Percentiles rank a stretch among this genome's conserved stretches.
Evolutionary conservation across 23 tunicate genomes (phyloP).

Genomic region (Styela plicata): DNA sequence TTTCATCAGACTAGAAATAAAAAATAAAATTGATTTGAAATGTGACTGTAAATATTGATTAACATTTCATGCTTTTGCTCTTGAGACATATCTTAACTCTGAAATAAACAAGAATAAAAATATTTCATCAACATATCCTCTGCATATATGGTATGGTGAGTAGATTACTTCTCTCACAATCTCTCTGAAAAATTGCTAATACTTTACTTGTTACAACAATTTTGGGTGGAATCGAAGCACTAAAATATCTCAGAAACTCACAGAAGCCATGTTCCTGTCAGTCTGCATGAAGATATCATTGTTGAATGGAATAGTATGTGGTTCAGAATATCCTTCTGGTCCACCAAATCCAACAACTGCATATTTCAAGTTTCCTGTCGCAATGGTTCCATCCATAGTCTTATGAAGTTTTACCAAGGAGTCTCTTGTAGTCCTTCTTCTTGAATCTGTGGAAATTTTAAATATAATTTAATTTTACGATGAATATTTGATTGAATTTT

Average conservation of each 20-base stretch:
- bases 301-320: constrained; percentile 59
- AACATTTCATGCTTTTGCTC: not conserved
- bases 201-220: too few relatives aligned
- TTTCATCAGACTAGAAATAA: constrained; percentile 12
- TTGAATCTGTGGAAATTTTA: constrained; percentile 5
- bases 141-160: too few relatives aligned
- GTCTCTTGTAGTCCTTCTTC: constrained; percentile 29
- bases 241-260: too few relatives aligned
- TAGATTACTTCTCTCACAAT: too few relatives aligned
- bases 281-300: constrained; percentile 14
- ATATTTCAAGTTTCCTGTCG: constrained; percentile 30
- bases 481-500: too few relatives aligned
- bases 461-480: too few relatives aligned
- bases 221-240: too few relatives aligned
- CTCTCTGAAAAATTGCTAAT: too few relatives aligned
- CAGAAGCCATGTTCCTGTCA: not conserved
- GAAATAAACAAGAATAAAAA: too few relatives aligned
- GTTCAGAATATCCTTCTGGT: constrained; percentile 39
- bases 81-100: not conserved
- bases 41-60: not conserved
- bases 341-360: constrained; percentile 89
- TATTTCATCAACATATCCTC: too few relatives aligned
- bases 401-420: not conserved
- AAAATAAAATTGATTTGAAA: not conserved
- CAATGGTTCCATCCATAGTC: not conserved